Conservation (phyloP, 53 echinoderm and acorn worm genomes). For the Echinarachnius parma region DNA sequence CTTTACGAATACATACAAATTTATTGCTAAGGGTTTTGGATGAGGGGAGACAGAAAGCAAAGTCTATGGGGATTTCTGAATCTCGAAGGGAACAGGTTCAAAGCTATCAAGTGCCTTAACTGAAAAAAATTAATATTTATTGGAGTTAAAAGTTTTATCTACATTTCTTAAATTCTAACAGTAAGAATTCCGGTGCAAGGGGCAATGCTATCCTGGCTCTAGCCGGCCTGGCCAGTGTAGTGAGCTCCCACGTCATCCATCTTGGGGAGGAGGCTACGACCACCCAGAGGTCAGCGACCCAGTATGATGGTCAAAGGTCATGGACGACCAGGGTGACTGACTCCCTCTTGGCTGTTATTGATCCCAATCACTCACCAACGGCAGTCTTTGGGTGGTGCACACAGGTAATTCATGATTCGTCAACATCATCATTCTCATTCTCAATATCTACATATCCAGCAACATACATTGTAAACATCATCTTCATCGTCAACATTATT, state of each 20-base stretch:
- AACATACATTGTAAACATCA: too few relatives aligned
- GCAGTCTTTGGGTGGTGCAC: conserved; percentile 18
- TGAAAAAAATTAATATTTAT: too few relatives aligned
- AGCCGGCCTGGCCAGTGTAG: conserved; percentile 28
- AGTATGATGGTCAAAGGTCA: conserved; percentile 29
- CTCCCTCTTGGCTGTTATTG: conserved; percentile 22
- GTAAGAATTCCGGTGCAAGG: conserved; percentile 30
- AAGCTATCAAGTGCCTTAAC: too few relatives aligned
- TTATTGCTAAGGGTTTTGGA: too few relatives aligned
- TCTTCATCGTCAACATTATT: too few relatives aligned
- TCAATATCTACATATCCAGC: too few relatives aligned
- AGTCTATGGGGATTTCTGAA: too few relatives aligned
- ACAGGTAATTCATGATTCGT: not conserved
- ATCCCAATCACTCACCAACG: conserved; percentile 7
- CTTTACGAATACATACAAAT: too few relatives aligned
- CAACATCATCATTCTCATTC: too few relatives aligned
- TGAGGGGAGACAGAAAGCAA: too few relatives aligned
- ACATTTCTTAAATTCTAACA: conserved; percentile 7
- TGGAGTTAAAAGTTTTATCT: too few relatives aligned
- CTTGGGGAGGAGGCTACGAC: conserved; percentile 35
- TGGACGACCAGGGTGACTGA: conserved; percentile 32
- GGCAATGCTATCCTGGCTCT: conserved; percentile 47
- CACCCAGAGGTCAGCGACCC: conserved; percentile 26
- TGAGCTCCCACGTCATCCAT: conserved; percentile 22
- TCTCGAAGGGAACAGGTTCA: too few relatives aligned